phyloP scores from a whole-genome alignment of 2,888 invertebrate genomes.

The Athalia cordata region DNA sequence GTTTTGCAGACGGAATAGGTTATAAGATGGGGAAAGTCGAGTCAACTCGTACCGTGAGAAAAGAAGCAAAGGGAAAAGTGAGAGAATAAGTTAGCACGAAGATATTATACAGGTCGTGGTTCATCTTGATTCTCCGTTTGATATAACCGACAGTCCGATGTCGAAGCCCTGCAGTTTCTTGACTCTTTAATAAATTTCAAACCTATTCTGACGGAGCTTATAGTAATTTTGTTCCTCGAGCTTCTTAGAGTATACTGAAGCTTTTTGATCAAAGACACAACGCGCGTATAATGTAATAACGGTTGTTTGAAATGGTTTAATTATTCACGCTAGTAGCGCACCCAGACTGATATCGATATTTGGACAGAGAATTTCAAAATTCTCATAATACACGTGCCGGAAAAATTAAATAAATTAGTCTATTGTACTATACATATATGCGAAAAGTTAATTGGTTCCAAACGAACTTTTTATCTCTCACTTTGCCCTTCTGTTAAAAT shows the following conservation, averaged over 20 bases:
- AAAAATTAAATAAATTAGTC: background rate
- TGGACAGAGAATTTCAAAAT: background rate
- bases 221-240: conserved; percentile 19
- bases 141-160: background rate
- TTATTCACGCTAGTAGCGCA: background rate
- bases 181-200: background rate
- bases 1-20: background rate
- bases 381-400: background rate
- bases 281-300: background rate
- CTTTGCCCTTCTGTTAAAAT: conserved; percentile 11
- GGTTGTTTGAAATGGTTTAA: background rate
- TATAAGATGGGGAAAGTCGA: conserved; percentile 5
- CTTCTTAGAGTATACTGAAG: background rate
- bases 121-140: conserved; percentile 8
- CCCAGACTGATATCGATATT: background rate
- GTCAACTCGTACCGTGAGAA: background rate
- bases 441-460: background rate
- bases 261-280: conserved; percentile 18
- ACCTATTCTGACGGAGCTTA: background rate
- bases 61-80: no score
- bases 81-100: background rate
- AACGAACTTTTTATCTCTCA: conserved; percentile 10
- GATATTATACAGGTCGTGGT: background rate
- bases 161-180: conserved; percentile 5
- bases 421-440: background rate